phyloP scores from a whole-genome alignment of 2,797 vertebrate species.

The Lagodon rhomboides region DNA sequence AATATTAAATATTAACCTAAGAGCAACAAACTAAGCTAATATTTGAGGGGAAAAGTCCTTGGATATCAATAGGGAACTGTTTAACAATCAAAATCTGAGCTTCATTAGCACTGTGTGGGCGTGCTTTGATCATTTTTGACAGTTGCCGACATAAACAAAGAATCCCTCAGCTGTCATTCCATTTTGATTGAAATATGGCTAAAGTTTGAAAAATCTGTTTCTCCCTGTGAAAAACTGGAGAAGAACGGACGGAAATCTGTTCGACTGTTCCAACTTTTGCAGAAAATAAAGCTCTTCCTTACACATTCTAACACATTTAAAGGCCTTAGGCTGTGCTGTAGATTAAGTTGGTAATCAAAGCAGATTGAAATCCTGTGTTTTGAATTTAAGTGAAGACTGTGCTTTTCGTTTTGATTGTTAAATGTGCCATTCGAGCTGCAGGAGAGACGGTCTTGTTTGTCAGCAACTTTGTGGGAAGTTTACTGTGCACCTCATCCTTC shows the following conservation, averaged over 20 bases:
- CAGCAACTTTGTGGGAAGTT: neutral
- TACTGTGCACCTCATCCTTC: conserved; percentile 35
- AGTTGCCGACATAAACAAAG: conserved; percentile 14
- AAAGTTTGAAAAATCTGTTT: neutral
- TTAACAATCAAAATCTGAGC: neutral
- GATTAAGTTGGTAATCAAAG: conserved; percentile 1
- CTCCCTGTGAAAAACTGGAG: neutral
- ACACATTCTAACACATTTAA: too few relatives aligned
- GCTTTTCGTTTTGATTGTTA: neutral
- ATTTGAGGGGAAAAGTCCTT: neutral
- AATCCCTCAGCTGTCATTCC: conserved; percentile 1
- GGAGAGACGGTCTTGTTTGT: neutral
- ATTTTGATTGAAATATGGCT: conserved; percentile 16
- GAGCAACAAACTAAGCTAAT: neutral
- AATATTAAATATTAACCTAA: too few relatives aligned
- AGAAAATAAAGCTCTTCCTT: too few relatives aligned
- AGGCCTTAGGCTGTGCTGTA: neutral
- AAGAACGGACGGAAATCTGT: neutral
- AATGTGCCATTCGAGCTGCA: conserved; percentile 1
- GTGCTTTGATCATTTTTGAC: conserved; percentile 1
- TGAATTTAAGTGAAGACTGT: neutral
- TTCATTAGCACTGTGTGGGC: conserved; percentile 3
- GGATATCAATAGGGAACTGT: too few relatives aligned
- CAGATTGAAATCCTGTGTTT: conserved; percentile 16
- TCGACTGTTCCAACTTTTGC: too few relatives aligned